These are phyloP conservation scores for Clarias laeviceps DNA, from an alignment of 2,797 vertebrate genomes.

Conservation along the genomic window DNA sequence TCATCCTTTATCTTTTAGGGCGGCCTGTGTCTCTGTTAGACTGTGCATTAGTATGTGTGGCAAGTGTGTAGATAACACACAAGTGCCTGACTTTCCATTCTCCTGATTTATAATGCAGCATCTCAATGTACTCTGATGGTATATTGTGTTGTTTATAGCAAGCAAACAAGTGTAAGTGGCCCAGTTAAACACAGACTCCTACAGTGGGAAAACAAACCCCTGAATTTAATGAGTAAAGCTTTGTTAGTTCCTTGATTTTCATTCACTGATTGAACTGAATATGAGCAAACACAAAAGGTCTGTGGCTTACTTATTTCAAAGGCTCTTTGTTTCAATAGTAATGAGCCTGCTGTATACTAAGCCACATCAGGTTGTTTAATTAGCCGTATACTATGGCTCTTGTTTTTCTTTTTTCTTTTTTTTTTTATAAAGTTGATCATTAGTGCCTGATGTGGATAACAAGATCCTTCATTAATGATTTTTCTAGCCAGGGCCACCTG, in stretches of 20 bases:
- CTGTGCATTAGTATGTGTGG: conserved; percentile 18
- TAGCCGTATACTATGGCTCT: conserved; percentile 34
- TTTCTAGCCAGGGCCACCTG: conserved; percentile 33
- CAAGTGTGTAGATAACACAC: conserved; percentile 24
- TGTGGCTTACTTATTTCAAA: conserved; percentile 44
- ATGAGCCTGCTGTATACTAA: conserved; percentile 43
- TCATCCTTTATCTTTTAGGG: conserved; percentile 33
- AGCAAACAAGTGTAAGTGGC: conserved; percentile 57
- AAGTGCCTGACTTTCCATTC: conserved; percentile 59
- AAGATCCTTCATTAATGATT: conserved; percentile 42
- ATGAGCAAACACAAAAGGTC: conserved; percentile 53
- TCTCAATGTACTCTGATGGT: conserved; percentile 54
- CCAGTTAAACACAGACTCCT: conserved; percentile 60
- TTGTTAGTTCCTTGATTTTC: conserved; percentile 45
- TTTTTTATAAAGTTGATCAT: conserved; percentile 45
- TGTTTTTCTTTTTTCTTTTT: conserved; percentile 6
- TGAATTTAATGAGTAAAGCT: conserved; percentile 38
- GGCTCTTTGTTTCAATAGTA: conserved; percentile 43
- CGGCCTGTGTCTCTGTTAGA: conserved; percentile 18
- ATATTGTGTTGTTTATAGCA: conserved; percentile 63
- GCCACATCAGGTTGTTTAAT: conserved; percentile 38
- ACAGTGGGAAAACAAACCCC: conserved; percentile 31
- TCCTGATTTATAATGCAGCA: conserved; percentile 58
- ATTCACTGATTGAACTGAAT: conserved; percentile 54
- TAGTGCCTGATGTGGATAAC: conserved; percentile 44